A percentile compares a stretch with the other conserved stretches of the same genome.
Evolutionary conservation across 2,888 invertebrate genomes (phyloP).

Genomic region (Lobophora halterata): DNA sequence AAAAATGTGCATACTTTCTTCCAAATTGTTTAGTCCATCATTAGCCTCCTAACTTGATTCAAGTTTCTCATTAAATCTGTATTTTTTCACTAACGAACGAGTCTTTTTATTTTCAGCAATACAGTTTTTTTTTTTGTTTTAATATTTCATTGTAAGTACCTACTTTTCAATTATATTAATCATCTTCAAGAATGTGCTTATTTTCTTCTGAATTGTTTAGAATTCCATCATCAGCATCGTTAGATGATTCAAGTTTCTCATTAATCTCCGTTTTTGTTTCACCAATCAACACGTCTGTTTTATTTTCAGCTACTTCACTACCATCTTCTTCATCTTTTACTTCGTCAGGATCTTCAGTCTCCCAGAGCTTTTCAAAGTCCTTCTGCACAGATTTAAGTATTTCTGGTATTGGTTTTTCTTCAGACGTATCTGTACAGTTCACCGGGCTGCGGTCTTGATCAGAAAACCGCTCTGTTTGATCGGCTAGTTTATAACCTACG

Average conservation of each 20-base stretch:
- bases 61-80: too few relatives aligned
- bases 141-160: too few relatives aligned
- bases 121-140: too few relatives aligned
- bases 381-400: constrained; percentile 23
- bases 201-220: constrained; percentile 13
- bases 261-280: constrained; percentile 16
- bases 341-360: constrained; percentile 9
- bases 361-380: constrained; percentile 27
- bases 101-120: too few relatives aligned
- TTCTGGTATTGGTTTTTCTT: background rate
- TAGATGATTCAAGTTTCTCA: constrained; percentile 7
- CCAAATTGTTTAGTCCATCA: too few relatives aligned
- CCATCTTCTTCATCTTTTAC: constrained; percentile 10
- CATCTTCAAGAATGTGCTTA: background rate
- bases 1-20: too few relatives aligned
- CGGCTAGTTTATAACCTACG: constrained; percentile 5
- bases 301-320: constrained; percentile 3
- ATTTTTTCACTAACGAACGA: too few relatives aligned
- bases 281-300: constrained; percentile 10
- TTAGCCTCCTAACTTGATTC: too few relatives aligned
- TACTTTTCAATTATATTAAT: too few relatives aligned
- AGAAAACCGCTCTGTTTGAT: constrained; percentile 5
- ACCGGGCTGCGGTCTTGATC: constrained; percentile 13
- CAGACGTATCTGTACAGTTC: constrained; percentile 1
- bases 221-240: constrained; percentile 1